phyloP scores from a whole-genome alignment of 2,888 invertebrate species.

The Mellilla xanthometata region DNA sequence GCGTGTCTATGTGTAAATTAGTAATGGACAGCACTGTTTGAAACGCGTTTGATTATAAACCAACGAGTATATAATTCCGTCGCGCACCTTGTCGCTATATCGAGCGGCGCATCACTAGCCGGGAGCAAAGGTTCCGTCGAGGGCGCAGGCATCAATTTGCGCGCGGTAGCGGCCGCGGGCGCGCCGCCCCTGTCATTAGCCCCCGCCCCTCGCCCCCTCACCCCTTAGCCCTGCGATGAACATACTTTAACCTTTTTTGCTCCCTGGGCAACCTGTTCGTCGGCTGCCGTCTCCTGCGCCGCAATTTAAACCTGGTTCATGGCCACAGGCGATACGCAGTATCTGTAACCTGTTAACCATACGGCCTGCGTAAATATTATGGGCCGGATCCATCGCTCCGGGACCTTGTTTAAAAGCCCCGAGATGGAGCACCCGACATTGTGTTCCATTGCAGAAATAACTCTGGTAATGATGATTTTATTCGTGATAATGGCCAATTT shows the following conservation, averaged over 20 bases:
- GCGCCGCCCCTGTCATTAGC: conserved; percentile 81
- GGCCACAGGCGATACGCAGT: conserved; percentile 76
- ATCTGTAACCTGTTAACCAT: conserved; percentile 61
- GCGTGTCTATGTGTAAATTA: too few species aligned
- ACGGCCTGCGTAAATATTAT: conserved; percentile 59
- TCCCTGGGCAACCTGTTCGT: conserved; percentile 78
- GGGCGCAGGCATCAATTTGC: conserved; percentile 81
- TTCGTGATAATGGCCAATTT: conserved; percentile 33
- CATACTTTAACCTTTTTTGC: conserved; percentile 82
- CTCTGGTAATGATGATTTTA: conserved; percentile 30
- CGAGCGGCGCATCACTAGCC: conserved; percentile 76
- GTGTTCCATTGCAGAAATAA: conserved; percentile 22
- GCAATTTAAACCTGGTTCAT: conserved; percentile 76
- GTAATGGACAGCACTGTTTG: too few species aligned
- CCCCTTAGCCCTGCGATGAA: conserved; percentile 55
- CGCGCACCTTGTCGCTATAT: conserved; percentile 66
- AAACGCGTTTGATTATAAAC: background rate
- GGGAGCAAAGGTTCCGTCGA: conserved; percentile 78
- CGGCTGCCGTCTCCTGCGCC: conserved; percentile 70
- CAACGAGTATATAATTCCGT: background rate
- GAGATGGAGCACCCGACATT: conserved; percentile 26
- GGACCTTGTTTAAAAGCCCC: conserved; percentile 29
- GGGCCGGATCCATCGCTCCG: conserved; percentile 53
- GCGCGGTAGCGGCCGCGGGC: conserved; percentile 80
- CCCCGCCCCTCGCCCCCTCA: conserved; percentile 45